These are phyloP conservation scores for Leucopsar rothschildi DNA, from an alignment of 2,113 vertebrate genomes.

Conservation along the genomic window DNA sequence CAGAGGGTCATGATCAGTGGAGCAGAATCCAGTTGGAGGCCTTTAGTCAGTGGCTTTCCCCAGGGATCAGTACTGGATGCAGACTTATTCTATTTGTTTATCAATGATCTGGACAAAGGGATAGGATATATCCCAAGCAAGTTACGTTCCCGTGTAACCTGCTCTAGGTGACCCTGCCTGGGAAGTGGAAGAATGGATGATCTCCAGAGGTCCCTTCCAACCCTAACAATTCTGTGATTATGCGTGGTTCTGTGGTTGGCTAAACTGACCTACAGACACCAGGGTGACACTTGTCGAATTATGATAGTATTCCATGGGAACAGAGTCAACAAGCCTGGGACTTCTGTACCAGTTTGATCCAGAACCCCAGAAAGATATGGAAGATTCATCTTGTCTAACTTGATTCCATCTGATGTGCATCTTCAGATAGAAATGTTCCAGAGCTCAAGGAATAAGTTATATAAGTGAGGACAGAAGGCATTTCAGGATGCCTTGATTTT, in stretches of 20 bases:
- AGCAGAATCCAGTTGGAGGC: neutral
- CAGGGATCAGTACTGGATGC: no score
- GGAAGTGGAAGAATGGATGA: no score
- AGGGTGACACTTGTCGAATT: neutral
- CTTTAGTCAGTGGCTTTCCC: neutral
- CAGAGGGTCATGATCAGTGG: neutral
- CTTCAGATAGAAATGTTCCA: neutral
- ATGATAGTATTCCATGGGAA: neutral
- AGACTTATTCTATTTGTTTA: neutral
- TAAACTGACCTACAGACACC: neutral
- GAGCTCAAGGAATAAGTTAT: neutral
- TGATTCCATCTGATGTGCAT: neutral
- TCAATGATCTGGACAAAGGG: neutral
- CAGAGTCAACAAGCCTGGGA: neutral
- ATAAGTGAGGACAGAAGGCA: neutral
- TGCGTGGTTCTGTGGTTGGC: neutral
- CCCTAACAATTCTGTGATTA: neutral
- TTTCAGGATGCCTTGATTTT: neutral
- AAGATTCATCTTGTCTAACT: neutral
- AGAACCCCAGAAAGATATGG: neutral
- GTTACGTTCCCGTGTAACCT: rapidly evolving
- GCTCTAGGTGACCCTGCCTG: neutral
- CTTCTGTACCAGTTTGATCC: neutral
- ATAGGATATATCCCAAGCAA: neutral
- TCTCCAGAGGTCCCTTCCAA: neutral